Evolutionary conservation across 2,113 vertebrate species (phyloP), one percentile per base, ranked within the genome.

Genomic region (Leptodactylus fuscus): DNA sequence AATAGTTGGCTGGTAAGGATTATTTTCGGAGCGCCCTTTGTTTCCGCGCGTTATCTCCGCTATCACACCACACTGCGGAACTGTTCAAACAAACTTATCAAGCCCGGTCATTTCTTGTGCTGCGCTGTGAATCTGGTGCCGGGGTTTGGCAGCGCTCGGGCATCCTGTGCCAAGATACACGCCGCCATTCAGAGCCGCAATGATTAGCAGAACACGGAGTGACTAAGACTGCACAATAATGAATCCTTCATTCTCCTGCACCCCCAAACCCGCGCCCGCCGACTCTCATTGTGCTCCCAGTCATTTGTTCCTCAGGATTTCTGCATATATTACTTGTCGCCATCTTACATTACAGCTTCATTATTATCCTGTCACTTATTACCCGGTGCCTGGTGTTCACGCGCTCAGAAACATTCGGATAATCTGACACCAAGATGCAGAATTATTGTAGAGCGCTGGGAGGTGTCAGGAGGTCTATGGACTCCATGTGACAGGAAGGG

Each of bases 71-170:
- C 53, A 79, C 83, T 20, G 71, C 36, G 62, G 80, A 84, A 44
- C 77, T 85, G 15, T 87, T 88, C 55, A 83, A 55, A 87, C 44
- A 83, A 87, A 60, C 60, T 86, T 88, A 49, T 13, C 51, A 60
- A 41, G 73, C 8, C 44, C 12, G 29, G 10, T 78, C 60, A 44
- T 22, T 88, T 53, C 9, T 73, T 67, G 15, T 83, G 67, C 73
- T 53, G 78, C 22, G 12, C 73, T 85, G 81, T 22, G 81, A 79
- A 69, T 81, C 4, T 0, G 5, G 79, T 87, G 88, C 29, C 53
- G 73, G 29, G 13, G 36, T 74, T 69, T 51, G 81, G 79, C 22
- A 1, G 24, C 4, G 10, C n/a, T 34, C 16, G 46, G 27, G 53
- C 44, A 11, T 49, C 12, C 83, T 0, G 1, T 85, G 48, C 34